Base-by-base conservation (phyloP, 2,797 vertebrate species). In the Tolypeutes matacus region DNA sequence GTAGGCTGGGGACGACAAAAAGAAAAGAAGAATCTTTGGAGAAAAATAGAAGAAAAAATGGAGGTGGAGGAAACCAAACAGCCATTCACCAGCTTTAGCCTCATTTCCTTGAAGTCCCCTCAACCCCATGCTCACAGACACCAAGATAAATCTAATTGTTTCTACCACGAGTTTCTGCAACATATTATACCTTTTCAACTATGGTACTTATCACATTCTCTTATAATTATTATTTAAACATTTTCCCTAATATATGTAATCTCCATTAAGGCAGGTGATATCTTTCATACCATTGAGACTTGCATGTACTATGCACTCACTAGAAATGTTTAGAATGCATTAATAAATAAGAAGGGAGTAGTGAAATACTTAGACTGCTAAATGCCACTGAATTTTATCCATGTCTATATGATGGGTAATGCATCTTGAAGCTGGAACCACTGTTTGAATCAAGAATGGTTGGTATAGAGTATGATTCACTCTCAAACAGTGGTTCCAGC, bases 401-500 rank as follows among this genome's bases (percentile, higher is more conserved):
- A 42, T 0, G 21, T 81, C 42, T 81, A 25, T 91, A 60, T 27
- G 72, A 69, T 1, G 73, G 18, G 39, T 7, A 60, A 86, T 8
- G 27, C 46, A 65, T 78, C 23, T 72, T 39, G 53, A 65, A 80
- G 72, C 62, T 76, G 25, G n/a, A 83, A 67, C 17, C 10, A 42
- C 84, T 78, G 13, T 11, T 69, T 85, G 56, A 72, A 65, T 77
- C 20, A 85, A 70, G 93, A 82, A 58, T 81, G n/a, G n/a, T n/a
- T n/a, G n/a, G n/a, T n/a, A n/a, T n/a, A n/a, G n/a, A n/a, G n/a
- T n/a, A n/a, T 85, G 23, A 77, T 65, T 29, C 29, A 76, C 31
- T 82, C 82, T 72, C 53, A 84, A 67, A 11, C 13, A 82, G 84
- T 42, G 10, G 17, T 65, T 83, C n/a, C 25, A 76, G 62, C 70